phyloP scores from a whole-genome alignment of 2,113 vertebrate genomes.

The Callipepla squamata region DNA sequence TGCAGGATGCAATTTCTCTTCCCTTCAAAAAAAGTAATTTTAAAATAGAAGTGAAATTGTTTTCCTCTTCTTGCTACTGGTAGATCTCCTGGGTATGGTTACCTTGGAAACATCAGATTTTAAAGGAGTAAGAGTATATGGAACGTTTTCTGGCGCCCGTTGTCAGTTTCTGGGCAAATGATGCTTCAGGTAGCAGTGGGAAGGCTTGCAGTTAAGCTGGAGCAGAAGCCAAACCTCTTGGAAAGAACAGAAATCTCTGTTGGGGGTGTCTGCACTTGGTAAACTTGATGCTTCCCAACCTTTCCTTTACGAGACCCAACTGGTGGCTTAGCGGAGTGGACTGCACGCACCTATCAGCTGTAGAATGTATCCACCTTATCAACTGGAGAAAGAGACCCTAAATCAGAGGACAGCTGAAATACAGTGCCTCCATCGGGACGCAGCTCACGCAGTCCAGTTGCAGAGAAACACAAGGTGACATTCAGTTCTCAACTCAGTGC shows the following conservation, averaged over 20 bases:
- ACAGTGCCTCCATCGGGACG: background rate
- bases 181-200: background rate
- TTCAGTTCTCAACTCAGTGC: background rate
- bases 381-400: background rate
- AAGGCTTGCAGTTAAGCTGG: conserved; percentile 12
- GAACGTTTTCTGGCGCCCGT: conserved; percentile 13
- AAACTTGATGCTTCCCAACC: background rate
- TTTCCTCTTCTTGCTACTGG: conserved; percentile 48
- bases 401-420: background rate
- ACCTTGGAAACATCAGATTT: conserved; percentile 50
- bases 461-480: background rate
- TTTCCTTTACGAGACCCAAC: background rate
- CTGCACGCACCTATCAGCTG: background rate
- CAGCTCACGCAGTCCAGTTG: background rate
- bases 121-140: conserved; percentile 37
- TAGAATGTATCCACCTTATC: background rate
- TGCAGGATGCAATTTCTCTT: conserved; percentile 26
- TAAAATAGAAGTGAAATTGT: conserved; percentile 52
- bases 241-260: background rate
- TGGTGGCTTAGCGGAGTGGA: background rate
- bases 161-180: conserved; percentile 17
- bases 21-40: conserved; percentile 32
- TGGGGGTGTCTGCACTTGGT: background rate
- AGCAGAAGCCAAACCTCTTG: background rate
- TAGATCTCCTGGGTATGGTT: conserved; percentile 39